Percentiles rank a stretch among this genome's conserved stretches.
These are phyloP conservation scores for Brachionus manjavacas DNA, from an alignment of 1,140 invertebrate species.

Conservation along the genomic window DNA sequence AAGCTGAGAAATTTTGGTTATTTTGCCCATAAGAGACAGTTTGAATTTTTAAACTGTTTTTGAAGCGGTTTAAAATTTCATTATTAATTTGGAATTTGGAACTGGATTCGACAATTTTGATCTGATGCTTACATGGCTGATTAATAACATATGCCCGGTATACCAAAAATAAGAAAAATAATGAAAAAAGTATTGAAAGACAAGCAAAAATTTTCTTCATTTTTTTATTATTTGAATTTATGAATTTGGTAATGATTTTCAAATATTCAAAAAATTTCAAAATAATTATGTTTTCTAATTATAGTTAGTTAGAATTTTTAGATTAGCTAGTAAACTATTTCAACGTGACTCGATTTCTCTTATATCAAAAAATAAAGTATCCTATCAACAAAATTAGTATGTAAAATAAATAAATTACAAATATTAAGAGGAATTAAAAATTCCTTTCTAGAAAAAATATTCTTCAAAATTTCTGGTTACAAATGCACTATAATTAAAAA, in stretches of 20 bases:
- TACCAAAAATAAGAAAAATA: not conserved
- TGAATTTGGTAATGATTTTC: not conserved
- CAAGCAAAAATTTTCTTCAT: not conserved
- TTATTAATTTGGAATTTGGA: not conserved
- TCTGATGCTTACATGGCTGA: constrained; percentile 22
- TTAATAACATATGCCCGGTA: constrained; percentile 24
- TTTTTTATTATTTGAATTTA: not conserved
- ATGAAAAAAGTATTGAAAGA: not conserved
- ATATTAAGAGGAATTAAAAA: too few species aligned
- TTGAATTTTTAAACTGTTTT: not conserved
- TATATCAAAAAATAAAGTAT: not conserved
- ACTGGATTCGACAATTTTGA: not conserved
- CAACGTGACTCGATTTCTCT: not conserved
- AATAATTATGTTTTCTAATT: constrained; percentile 8
- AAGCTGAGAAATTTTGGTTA: constrained; percentile 8
- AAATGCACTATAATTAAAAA: too few species aligned
- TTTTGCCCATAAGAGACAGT: constrained; percentile 30
- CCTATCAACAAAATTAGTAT: too few species aligned
- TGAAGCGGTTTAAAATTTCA: not conserved
- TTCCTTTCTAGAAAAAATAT: too few species aligned
- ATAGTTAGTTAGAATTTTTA: not conserved
- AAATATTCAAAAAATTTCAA: not conserved
- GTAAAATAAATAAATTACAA: too few species aligned
- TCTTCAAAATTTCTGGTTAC: too few species aligned
- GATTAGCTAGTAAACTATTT: not conserved